Conservation (phyloP, 2,797 vertebrate genomes). For the Myotis myotis region DNA sequence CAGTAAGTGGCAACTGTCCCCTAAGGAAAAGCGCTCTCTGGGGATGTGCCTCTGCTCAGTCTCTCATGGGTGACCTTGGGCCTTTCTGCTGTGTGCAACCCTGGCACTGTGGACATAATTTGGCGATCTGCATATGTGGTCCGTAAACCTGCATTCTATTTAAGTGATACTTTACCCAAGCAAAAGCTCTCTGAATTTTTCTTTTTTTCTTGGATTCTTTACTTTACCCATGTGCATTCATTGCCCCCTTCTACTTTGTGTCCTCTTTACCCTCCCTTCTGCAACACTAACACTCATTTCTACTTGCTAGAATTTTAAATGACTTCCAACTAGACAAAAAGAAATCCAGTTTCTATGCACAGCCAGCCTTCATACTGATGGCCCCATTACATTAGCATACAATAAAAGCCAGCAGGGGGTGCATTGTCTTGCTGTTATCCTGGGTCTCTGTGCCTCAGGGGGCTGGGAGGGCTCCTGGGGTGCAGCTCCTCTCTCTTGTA, state of each 20-base stretch:
- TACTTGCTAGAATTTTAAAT: constrained; percentile 55
- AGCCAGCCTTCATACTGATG: constrained; percentile 75
- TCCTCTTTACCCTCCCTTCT: neutral
- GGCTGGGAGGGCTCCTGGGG: constrained; percentile 48
- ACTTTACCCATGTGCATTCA: neutral
- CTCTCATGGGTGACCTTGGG: constrained; percentile 64
- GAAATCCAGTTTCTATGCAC: constrained; percentile 68
- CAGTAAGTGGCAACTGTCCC: constrained; percentile 67
- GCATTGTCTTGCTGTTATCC: constrained; percentile 47
- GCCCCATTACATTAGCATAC: constrained; percentile 78
- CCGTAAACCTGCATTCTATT: neutral
- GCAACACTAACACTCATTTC: constrained; percentile 65
- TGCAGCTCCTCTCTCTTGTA: constrained; percentile 58
- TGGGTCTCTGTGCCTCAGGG: constrained; percentile 70
- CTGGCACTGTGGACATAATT: neutral
- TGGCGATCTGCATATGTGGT: neutral
- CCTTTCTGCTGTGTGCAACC: neutral
- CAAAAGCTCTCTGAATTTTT: neutral
- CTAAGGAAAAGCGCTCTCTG: constrained; percentile 68
- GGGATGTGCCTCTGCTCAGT: constrained; percentile 64
- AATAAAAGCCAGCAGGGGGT: constrained; percentile 77
- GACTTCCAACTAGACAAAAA: constrained; percentile 73
- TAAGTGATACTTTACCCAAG: constrained; percentile 32
- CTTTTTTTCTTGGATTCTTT: neutral
- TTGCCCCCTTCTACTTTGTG: neutral